phyloP scores from a whole-genome alignment of 2,113 vertebrate genomes.

The Microcebus murinus region DNA sequence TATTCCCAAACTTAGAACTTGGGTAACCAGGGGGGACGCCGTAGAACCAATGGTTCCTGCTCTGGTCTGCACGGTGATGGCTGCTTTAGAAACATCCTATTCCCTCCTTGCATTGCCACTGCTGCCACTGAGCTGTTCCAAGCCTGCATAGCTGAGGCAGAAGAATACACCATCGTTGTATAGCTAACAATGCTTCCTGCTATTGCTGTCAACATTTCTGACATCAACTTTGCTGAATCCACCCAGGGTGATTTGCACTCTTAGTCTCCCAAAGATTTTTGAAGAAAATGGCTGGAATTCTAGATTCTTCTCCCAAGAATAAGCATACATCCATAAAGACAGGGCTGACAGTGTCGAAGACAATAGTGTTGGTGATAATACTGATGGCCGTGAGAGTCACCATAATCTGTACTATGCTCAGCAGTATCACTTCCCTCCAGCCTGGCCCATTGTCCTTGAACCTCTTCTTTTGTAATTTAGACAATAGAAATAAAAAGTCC shows the following conservation, averaged over 20 bases:
- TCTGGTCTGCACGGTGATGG: neutral
- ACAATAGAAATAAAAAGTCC: neutral
- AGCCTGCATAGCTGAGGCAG: neutral
- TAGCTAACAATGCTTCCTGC: neutral
- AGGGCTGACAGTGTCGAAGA: neutral
- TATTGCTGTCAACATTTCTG: neutral
- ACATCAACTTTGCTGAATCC: neutral
- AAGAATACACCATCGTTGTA: neutral
- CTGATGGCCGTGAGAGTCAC: neutral
- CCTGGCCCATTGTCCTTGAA: neutral
- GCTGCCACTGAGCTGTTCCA: neutral
- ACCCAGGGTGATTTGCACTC: neutral
- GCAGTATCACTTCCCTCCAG: neutral
- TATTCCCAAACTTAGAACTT: neutral
- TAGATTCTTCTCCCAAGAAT: neutral
- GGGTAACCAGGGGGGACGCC: neutral
- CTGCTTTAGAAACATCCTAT: rapidly evolving
- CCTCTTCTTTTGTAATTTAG: neutral
- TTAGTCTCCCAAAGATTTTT: neutral
- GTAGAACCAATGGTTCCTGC: no score
- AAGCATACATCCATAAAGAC: neutral
- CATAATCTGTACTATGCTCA: neutral
- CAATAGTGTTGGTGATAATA: neutral
- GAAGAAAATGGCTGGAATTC: neutral
- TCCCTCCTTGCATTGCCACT: neutral